phyloP scores from a whole-genome alignment of 2,888 invertebrate genomes.

The Julus scandinavius region DNA sequence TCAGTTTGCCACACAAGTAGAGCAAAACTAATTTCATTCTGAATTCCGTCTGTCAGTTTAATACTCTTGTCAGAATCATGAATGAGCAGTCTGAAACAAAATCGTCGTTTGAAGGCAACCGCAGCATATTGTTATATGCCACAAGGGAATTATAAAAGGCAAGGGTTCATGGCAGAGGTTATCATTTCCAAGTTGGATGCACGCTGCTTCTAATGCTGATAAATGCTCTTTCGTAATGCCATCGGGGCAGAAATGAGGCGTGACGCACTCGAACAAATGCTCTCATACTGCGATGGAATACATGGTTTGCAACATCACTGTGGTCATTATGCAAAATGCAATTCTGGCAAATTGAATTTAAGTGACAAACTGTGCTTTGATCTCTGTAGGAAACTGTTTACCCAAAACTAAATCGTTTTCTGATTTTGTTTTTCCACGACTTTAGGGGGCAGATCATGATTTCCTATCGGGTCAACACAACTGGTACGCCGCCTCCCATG shows the following conservation, averaged over 20 bases:
- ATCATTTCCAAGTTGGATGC: not conserved
- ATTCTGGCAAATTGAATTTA: not conserved
- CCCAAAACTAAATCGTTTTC: not conserved
- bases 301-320: not conserved
- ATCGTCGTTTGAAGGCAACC: not conserved
- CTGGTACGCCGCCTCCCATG: conserved; percentile 93
- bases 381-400: not conserved
- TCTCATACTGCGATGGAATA: not conserved
- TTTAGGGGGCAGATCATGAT: conserved; percentile 69
- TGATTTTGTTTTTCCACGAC: not conserved
- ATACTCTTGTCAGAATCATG: not conserved
- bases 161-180: conserved; percentile 1
- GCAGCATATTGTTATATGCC: not conserved
- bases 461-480: conserved; percentile 78
- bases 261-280: not conserved
- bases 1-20: not conserved
- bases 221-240: not conserved
- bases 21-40: not conserved
- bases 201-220: not conserved
- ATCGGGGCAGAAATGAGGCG: not conserved
- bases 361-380: not conserved
- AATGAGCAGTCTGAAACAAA: not conserved
- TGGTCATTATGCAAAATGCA: not conserved
- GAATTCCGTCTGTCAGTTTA: not conserved
- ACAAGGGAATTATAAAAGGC: not conserved